Percentiles rank a stretch among this genome's conserved stretches.
Conservation (phyloP, 1,140 invertebrate genomes). For the Caenorhabditis latens region DNA sequence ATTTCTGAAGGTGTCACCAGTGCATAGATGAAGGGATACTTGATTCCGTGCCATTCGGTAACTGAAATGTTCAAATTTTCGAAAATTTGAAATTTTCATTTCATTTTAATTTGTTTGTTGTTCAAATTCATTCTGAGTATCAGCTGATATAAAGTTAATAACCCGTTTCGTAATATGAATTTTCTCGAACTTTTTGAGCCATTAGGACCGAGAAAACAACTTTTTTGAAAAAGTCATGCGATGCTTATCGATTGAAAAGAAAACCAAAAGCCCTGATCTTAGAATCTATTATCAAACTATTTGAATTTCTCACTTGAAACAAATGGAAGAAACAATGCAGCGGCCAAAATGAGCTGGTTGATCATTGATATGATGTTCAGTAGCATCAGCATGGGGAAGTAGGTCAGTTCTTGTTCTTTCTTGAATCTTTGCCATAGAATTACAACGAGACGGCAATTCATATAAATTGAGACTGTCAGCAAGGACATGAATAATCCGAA, state of each 20-base stretch:
- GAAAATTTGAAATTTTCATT: neutral
- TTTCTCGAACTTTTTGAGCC: too few species aligned
- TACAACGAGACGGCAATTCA: neutral
- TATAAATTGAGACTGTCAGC: neutral
- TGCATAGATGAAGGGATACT: neutral
- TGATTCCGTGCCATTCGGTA: neutral
- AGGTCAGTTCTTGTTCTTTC: neutral
- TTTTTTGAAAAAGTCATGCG: neutral
- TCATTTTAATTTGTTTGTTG: neutral
- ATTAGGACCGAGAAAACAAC: too few species aligned
- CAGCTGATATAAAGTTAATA: too few species aligned
- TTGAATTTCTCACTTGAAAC: neutral
- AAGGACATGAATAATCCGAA: neutral
- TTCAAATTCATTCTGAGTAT: neutral
- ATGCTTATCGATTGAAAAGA: neutral
- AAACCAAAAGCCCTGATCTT: too few species aligned
- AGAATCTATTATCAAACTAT: too few species aligned
- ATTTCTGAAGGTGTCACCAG: neutral
- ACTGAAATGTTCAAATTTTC: too few species aligned
- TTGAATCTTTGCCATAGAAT: neutral
- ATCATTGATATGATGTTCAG: neutral
- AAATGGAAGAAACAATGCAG: neutral
- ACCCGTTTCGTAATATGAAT: too few species aligned
- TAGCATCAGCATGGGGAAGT: constrained; percentile 3
- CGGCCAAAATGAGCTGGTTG: neutral